phyloP scores from a whole-genome alignment of 2,113 vertebrate species.

The Grammomys dolichurus region DNA sequence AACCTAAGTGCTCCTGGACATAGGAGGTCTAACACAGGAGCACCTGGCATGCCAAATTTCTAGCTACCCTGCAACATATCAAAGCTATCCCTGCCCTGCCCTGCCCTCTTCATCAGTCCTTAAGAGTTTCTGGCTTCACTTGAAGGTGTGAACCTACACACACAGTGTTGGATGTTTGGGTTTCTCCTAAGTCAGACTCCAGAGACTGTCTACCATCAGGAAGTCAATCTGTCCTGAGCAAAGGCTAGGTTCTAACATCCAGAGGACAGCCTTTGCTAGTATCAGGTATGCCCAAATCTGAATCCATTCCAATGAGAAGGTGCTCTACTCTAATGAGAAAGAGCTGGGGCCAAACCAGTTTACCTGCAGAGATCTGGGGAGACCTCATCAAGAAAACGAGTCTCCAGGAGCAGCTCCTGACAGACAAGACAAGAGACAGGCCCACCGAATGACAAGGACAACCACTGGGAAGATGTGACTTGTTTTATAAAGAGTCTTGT shows the following conservation, averaged over 20 bases:
- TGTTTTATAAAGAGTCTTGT: neutral
- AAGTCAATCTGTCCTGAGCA: neutral
- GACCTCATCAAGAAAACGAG: neutral
- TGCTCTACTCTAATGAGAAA: neutral
- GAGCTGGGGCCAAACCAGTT: neutral
- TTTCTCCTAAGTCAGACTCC: neutral
- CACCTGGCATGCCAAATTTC: neutral
- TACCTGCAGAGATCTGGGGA: neutral
- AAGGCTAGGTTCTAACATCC: neutral
- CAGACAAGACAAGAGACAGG: neutral
- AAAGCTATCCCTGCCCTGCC: neutral
- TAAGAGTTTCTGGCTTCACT: too few relatives aligned
- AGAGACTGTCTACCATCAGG: neutral
- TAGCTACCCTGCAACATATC: neutral
- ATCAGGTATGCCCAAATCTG: too few relatives aligned
- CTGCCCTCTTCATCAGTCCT: neutral
- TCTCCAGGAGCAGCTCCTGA: neutral
- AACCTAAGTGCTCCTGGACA: neutral
- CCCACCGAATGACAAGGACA: neutral
- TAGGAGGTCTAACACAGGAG: neutral
- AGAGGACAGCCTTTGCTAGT: rapidly evolving
- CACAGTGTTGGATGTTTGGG: too few relatives aligned
- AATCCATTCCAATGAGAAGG: neutral
- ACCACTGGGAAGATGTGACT: neutral
- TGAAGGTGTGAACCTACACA: neutral